Conservation (phyloP, 1,140 invertebrate species). For the Pseudomyrmex sp. region DNA sequence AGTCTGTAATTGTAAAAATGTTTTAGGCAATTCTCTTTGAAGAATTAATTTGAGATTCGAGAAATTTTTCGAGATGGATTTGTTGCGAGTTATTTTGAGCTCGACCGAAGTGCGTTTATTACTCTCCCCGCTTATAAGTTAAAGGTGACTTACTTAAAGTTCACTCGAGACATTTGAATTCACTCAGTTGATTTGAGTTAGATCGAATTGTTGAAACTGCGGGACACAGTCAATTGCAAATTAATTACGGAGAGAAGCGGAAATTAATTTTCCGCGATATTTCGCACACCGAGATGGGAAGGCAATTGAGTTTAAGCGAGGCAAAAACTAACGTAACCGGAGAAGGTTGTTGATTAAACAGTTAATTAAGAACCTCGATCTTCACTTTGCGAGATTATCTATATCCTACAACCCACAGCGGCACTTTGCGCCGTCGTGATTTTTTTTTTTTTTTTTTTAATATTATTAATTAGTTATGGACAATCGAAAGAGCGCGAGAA, state of each 20-base stretch:
- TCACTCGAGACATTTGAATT: background rate
- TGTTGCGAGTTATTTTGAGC: too few relatives aligned
- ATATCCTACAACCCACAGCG: slow-evolving; percentile 29
- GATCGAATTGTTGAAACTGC: background rate
- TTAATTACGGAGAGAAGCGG: background rate
- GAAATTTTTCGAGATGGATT: too few relatives aligned
- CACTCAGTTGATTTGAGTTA: background rate
- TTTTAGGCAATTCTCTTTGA: too few relatives aligned
- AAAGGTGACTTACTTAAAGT: background rate
- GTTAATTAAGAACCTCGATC: slow-evolving; percentile 29
- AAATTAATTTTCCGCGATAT: slow-evolving; percentile 14
- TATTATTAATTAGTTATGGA: slow-evolving; percentile 56
- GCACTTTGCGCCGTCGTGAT: background rate
- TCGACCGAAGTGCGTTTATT: too few relatives aligned
- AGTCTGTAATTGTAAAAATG: too few relatives aligned
- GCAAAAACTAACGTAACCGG: slow-evolving; percentile 1
- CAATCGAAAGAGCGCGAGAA: background rate
- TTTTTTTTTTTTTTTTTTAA: slow-evolving; percentile 9
- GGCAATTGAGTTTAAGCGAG: background rate
- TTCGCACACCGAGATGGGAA: background rate
- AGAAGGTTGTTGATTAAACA: slow-evolving; percentile 19
- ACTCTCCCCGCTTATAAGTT: too few relatives aligned
- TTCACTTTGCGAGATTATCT: slow-evolving; percentile 53
- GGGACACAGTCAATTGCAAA: background rate
- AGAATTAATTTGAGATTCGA: too few relatives aligned